A percentile compares a stretch with the other conserved stretches of the same genome.
These are phyloP conservation scores for Alectura lathami DNA, from an alignment of 2,113 vertebrate genomes.

Conservation along the genomic window DNA sequence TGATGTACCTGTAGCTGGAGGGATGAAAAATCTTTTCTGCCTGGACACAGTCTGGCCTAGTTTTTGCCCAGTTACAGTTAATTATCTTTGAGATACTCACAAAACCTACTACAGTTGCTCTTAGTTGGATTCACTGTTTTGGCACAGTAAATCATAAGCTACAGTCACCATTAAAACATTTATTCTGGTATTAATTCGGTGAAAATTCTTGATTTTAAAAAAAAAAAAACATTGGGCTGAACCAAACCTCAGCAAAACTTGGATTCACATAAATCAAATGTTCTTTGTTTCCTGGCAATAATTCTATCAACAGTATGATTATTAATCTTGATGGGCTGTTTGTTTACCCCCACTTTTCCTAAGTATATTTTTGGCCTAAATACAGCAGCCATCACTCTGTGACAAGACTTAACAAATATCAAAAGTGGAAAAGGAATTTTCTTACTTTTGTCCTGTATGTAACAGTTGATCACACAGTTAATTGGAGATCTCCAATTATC, in stretches of 20 bases:
- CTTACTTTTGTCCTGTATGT: neutral
- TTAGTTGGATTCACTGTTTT: neutral
- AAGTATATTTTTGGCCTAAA: neutral
- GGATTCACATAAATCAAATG: neutral
- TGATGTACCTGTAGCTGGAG: neutral
- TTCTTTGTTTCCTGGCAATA: neutral
- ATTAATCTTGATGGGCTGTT: neutral
- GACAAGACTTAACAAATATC: neutral
- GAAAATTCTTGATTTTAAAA: neutral
- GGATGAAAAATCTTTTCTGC: neutral
- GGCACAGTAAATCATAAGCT: neutral
- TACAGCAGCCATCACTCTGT: neutral
- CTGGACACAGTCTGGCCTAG: neutral
- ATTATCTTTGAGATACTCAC: neutral
- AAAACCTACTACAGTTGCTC: neutral
- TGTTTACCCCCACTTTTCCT: neutral
- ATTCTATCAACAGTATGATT: neutral
- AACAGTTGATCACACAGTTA: neutral
- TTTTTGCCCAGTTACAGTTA: slow-evolving; percentile 1
- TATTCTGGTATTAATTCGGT: neutral
- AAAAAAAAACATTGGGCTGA: neutral
- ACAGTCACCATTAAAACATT: neutral
- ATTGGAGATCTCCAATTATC: neutral
- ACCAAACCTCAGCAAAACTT: neutral
- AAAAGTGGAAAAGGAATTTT: neutral